Conservation (phyloP, 2,888 invertebrate genomes). For the Pheosia gnoma region DNA sequence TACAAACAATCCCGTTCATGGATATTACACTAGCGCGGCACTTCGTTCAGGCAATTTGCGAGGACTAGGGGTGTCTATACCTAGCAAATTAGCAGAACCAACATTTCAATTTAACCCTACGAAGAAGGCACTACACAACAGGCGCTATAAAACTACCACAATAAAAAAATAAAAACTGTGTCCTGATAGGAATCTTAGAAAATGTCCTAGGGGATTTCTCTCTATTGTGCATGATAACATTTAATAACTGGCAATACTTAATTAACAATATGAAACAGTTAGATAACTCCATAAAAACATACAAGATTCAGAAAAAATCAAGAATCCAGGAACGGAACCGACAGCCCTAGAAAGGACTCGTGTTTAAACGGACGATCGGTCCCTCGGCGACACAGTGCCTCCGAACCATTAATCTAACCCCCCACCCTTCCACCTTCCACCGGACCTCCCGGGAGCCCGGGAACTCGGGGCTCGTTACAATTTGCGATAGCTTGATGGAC, state of each 20-base stretch:
- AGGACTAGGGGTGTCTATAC: conserved; percentile 40
- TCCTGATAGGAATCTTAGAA: too few relatives aligned
- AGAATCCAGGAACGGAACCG: neutral
- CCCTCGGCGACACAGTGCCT: conserved; percentile 58
- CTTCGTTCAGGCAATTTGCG: conserved; percentile 63
- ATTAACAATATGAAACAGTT: too few relatives aligned
- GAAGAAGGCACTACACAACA: too few relatives aligned
- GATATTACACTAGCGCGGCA: conserved; percentile 44
- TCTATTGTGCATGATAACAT: too few relatives aligned
- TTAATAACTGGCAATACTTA: too few relatives aligned
- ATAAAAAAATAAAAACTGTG: too few relatives aligned
- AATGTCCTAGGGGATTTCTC: too few relatives aligned
- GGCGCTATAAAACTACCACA: too few relatives aligned
- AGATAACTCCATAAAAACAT: too few relatives aligned
- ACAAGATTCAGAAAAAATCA: too few relatives aligned
- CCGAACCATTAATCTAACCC: conserved; percentile 68
- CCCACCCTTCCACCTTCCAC: conserved; percentile 34
- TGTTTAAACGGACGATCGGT: conserved; percentile 71
- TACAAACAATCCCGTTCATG: conserved; percentile 54
- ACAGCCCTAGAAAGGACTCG: conserved; percentile 22
- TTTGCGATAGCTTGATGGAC: conserved; percentile 56
- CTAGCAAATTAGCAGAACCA: neutral
- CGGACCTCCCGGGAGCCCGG: conserved; percentile 24
- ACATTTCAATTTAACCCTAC: neutral
- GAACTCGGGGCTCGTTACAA: conserved; percentile 33